Conservation (phyloP, 30 jellyfish, hydroid and myxozoan species). For the Turritopsis dohrnii region DNA sequence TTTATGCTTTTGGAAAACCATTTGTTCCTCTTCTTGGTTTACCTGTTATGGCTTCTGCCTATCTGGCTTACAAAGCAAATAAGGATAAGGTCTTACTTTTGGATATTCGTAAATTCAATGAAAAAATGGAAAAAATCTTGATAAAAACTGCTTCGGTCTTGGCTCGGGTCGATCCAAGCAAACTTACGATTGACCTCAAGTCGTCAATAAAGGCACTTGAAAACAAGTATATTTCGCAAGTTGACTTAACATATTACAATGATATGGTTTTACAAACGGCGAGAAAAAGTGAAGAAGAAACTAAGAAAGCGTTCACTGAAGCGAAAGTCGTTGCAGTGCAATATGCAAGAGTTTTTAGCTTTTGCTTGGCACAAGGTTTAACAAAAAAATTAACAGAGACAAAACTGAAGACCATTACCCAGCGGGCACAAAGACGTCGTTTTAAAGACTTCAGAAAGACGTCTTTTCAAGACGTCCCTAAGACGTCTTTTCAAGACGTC, state of each 20-base stretch:
- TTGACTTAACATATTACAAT: not conserved
- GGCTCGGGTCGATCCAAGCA: not conserved
- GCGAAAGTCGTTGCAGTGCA: not conserved
- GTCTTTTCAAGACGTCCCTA: too few species aligned
- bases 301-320: not conserved
- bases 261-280: not conserved
- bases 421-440: too few species aligned
- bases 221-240: not conserved
- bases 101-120: not conserved
- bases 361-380: too few species aligned
- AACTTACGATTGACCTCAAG: not conserved
- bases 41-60: not conserved
- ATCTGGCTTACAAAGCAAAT: not conserved
- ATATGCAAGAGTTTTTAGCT: too few species aligned
- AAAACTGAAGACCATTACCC: too few species aligned
- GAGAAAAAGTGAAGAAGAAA: not conserved
- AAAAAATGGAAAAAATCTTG: not conserved
- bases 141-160: not conserved
- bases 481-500: too few species aligned
- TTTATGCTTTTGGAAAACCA: not conserved
- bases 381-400: too few species aligned
- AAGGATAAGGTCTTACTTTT: not conserved
- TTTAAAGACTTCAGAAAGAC: too few species aligned
- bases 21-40: not conserved
- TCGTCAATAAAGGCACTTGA: not conserved